Conservation (phyloP, 1,140 invertebrate species). For the Bursaphelenchus mucronatus region DNA sequence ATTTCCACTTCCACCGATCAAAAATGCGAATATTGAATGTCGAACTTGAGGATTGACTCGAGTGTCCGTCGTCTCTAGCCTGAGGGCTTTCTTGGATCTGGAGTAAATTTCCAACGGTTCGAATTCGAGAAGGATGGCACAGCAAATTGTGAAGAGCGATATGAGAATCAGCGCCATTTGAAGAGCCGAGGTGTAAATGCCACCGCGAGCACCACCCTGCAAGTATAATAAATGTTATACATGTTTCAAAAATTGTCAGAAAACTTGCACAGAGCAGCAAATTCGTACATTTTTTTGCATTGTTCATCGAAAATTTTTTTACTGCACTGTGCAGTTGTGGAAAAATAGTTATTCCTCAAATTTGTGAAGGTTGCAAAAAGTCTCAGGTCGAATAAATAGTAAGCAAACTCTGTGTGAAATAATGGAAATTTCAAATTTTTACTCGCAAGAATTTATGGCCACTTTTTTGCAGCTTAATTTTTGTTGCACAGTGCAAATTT, state of each 20-base stretch:
- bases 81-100: slow-evolving; percentile 18
- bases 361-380: too few species aligned
- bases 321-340: too few species aligned
- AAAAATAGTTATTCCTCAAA: too few species aligned
- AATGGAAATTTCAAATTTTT: too few species aligned
- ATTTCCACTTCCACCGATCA: slow-evolving; percentile 42
- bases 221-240: slow-evolving; percentile 18
- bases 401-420: too few species aligned
- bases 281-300: too few species aligned
- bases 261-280: background rate
- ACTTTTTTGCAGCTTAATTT: too few species aligned
- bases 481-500: too few species aligned
- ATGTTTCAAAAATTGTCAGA: slow-evolving; percentile 6
- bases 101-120: slow-evolving; percentile 7
- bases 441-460: too few species aligned
- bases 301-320: background rate
- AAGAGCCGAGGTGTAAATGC: slow-evolving; percentile 50
- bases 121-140: slow-evolving; percentile 29
- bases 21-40: slow-evolving; percentile 37
- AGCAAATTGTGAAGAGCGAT: slow-evolving; percentile 32
- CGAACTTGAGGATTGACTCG: slow-evolving; percentile 46
- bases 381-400: too few species aligned
- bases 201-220: slow-evolving; percentile 49
- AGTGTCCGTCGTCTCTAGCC: slow-evolving; percentile 33
- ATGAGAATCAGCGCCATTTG: slow-evolving; percentile 49